A percentile compares a stretch with the other conserved stretches of the same genome.
These are phyloP conservation scores for Petrocephalus microphthalmus DNA, from an alignment of 2,113 vertebrate genomes.

Conservation along the genomic window DNA sequence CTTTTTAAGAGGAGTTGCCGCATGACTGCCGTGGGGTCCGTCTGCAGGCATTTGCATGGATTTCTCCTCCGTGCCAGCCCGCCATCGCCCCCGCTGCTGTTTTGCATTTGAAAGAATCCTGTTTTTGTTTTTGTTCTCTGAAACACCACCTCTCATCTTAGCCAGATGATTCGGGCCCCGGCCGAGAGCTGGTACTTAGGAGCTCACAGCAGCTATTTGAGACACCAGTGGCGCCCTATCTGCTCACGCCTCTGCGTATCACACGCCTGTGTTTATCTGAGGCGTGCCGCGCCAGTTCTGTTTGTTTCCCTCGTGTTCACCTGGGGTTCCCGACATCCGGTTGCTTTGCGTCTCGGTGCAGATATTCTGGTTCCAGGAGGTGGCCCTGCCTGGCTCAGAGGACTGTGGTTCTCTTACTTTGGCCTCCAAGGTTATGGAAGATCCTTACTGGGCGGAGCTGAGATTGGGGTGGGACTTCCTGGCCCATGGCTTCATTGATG, in stretches of 20 bases:
- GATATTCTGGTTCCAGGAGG: neutral
- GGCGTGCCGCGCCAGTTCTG: constrained; percentile 3
- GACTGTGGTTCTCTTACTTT: neutral
- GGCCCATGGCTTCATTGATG: neutral
- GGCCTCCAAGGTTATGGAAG: neutral
- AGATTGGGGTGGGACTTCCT: neutral
- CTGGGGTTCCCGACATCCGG: neutral
- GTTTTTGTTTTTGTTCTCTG: constrained; percentile 28
- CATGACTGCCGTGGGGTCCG: too few species aligned
- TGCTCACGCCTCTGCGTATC: constrained; percentile 29
- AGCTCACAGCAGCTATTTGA: neutral
- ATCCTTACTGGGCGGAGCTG: neutral
- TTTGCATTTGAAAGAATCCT: neutral
- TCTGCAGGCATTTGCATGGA: neutral
- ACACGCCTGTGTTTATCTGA: constrained; percentile 59
- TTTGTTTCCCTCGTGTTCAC: neutral
- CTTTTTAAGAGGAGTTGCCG: neutral
- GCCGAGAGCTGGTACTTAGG: constrained; percentile 15
- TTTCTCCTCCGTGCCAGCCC: neutral
- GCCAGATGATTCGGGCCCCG: constrained; percentile 36
- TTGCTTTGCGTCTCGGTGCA: neutral
- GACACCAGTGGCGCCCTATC: constrained; percentile 6
- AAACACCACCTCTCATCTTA: constrained; percentile 33
- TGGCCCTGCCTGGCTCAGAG: neutral
- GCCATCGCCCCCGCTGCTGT: neutral